Evolutionary conservation across 2,113 vertebrate genomes (phyloP).

Genomic region (Nesogale talazaci): DNA sequence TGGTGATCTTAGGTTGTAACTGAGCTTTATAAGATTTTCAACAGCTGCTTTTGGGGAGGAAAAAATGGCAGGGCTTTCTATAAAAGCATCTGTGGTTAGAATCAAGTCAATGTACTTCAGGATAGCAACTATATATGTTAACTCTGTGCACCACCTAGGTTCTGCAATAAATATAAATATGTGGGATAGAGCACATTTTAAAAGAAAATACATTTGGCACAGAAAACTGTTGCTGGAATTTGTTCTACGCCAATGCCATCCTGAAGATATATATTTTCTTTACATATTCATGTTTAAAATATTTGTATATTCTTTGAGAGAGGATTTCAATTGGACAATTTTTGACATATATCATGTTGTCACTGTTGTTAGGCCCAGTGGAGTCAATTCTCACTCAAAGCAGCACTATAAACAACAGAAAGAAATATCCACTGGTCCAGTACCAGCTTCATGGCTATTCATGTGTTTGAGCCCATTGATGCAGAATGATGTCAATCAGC

Average conservation of each 20-base stretch:
- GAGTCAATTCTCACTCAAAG: no score
- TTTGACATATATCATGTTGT: no score
- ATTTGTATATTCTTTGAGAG: no score
- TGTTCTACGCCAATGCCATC: neutral
- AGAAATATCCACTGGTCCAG: no score
- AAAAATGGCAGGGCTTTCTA: neutral
- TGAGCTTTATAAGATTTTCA: neutral
- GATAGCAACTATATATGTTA: neutral
- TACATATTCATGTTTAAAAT: no score
- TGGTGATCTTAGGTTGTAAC: neutral
- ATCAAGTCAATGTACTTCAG: neutral
- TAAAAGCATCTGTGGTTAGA: neutral
- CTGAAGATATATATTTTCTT: neutral
- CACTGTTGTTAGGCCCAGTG: no score
- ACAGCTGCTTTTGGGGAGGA: neutral
- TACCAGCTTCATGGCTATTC: no score
- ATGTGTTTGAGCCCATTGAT: no score
- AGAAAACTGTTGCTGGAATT: neutral
- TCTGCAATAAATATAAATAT: neutral
- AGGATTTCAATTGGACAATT: no score
- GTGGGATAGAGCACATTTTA: neutral
- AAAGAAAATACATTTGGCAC: neutral
- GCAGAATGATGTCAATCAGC: no score
- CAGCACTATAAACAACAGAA: no score
- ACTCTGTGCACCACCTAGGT: neutral